Evolutionary conservation across 1,140 invertebrate genomes (phyloP).

Genomic region (Hyles vespertilio): DNA sequence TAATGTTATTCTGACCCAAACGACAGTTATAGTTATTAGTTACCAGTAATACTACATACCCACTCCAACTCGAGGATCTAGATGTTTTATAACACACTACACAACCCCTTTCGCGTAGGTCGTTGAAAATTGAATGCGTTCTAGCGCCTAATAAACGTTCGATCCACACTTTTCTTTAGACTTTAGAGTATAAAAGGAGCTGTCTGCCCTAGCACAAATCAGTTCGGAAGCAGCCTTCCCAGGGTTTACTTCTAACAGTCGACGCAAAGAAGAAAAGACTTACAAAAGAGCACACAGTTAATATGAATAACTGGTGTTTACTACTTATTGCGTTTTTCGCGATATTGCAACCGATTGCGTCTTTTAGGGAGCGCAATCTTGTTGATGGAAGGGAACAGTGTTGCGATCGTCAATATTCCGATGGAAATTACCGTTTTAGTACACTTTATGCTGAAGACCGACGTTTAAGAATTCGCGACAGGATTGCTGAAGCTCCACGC

Average conservation of each 20-base stretch:
- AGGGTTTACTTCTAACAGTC: constrained; percentile 33
- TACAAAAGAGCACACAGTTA: constrained; percentile 37
- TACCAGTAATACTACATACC: no score
- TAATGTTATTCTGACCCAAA: no score
- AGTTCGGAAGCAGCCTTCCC: constrained; percentile 48
- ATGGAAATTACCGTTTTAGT: background rate
- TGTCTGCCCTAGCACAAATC: constrained; percentile 20
- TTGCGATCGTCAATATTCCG: constrained; percentile 21
- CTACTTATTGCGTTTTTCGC: constrained; percentile 51
- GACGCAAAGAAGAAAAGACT: constrained; percentile 30
- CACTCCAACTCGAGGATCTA: constrained; percentile 10
- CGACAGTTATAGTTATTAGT: no score
- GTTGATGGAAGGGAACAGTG: constrained; percentile 57
- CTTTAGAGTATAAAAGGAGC: constrained; percentile 49
- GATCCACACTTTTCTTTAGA: constrained; percentile 25
- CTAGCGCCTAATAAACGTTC: constrained; percentile 62
- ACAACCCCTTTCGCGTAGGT: constrained; percentile 29
- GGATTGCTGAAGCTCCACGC: no score
- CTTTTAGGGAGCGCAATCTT: constrained; percentile 42
- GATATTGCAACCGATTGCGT: constrained; percentile 45
- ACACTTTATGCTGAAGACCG: no score
- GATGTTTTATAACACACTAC: constrained; percentile 1
- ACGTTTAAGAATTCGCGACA: no score
- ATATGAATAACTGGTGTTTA: constrained; percentile 68
- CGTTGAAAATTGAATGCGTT: constrained; percentile 61